These are phyloP conservation scores for Heliconius erato DNA, from an alignment of 2,888 invertebrate species.

Conservation along the genomic window DNA sequence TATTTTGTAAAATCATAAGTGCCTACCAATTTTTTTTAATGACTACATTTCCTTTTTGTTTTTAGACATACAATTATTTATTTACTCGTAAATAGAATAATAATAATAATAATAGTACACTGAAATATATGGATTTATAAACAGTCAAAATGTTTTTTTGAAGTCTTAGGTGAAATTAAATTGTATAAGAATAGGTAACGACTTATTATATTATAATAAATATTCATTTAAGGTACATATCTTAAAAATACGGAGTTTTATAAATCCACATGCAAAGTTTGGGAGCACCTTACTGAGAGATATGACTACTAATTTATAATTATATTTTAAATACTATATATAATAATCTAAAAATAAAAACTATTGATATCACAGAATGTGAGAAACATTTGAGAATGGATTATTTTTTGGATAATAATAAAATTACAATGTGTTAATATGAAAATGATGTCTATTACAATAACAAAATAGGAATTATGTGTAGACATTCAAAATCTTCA, in stretches of 20 bases:
- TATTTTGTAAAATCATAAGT: background rate
- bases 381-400: background rate
- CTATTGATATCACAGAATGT: constrained; percentile 18
- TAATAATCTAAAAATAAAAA: background rate
- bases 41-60: background rate
- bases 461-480: no score
- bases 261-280: background rate
- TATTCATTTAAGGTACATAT: background rate
- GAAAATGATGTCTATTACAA: background rate
- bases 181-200: no score
- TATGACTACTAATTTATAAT: background rate
- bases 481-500: no score
- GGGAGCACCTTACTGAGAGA: background rate
- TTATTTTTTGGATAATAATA: background rate
- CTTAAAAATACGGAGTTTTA: background rate
- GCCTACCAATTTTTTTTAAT: background rate
- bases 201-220: background rate
- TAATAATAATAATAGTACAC: no score
- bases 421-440: background rate
- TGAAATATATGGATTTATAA: no score
- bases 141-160: no score
- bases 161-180: no score
- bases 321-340: background rate
- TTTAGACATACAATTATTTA: background rate
- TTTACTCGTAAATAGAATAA: no score